Evolutionary conservation across 2,888 invertebrate species (phyloP), one percentile per base, ranked within the genome.

Genomic region (Leucozona laternaria): DNA sequence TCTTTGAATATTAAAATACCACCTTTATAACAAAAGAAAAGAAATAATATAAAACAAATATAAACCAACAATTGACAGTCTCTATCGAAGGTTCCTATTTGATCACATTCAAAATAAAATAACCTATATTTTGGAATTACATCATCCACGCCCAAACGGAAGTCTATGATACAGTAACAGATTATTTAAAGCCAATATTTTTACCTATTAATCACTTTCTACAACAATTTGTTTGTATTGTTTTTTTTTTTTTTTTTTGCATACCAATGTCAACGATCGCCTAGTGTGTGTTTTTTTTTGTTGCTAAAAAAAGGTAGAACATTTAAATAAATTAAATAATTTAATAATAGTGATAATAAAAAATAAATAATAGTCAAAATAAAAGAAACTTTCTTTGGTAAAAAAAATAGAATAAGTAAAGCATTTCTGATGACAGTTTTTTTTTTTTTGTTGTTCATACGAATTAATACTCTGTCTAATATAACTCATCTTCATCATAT

Each of bases 231-330:
- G 17, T 45, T 8, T 17, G 2, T 45, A 17, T n/a, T n/a, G n/a
- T n/a, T 0, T 6, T 11, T 25, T 2, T 22, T 13, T 55, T 55
- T 34, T 58, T 34, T 58, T 20, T 15, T 17, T 48, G 25, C 4
- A 50, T 5, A 20, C 5, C 28, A 48, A 64, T 68, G 64, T 71
- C 75, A 84, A 84, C 48, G 79, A 76, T 70, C 79, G 84, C 37
- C 60, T 75, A 66, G 72, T 79, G 66, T 53, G 28, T 53, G n/a
- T n/a, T n/a, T 17, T 22, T 45, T 20, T 34, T 34, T 20, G n/a
- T 11, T 50, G 48, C 15, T 20, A 31, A 43, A 11, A 68, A 50
- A 40, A 58, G 31, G 10, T 45, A 25, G 11, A 37, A 45, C 50
- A 71, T 77, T 70, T 68, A 37, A 80, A 76, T 76, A 72, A 53